Conservation (phyloP, 1,140 invertebrate genomes). For the Formica selysi region DNA sequence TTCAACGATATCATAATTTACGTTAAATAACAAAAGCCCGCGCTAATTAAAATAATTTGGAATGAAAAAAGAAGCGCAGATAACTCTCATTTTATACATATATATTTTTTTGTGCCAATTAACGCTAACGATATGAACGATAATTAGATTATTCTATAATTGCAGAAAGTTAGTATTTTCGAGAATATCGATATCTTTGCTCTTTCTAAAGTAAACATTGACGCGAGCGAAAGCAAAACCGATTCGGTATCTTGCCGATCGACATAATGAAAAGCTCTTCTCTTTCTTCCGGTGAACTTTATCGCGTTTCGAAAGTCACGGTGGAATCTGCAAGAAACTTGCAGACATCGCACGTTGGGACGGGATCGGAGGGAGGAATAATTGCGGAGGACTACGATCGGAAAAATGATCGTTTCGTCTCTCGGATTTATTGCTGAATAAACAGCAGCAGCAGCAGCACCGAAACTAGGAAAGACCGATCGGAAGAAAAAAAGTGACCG, state of each 20-base stretch:
- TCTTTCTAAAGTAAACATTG: not conserved
- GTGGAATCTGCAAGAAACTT: conserved; percentile 27
- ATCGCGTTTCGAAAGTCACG: conserved; percentile 33
- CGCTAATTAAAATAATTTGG: not conserved
- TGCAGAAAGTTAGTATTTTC: not conserved
- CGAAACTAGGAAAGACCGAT: conserved; percentile 46
- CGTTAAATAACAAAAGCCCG: not conserved
- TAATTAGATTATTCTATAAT: not conserved
- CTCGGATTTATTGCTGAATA: conserved; percentile 51
- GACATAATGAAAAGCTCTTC: conserved; percentile 35
- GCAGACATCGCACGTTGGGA: conserved; percentile 22
- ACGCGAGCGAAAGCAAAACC: not conserved
- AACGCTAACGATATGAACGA: not conserved
- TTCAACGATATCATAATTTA: not conserved
- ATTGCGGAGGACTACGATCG: conserved; percentile 35
- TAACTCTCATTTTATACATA: not conserved
- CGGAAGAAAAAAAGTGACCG: conserved; percentile 13
- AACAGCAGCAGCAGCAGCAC: conserved; percentile 26
- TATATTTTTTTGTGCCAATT: conserved; percentile 16
- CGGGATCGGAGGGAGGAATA: conserved; percentile 44
- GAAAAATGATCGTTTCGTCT: conserved; percentile 15
- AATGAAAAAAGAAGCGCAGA: not conserved
- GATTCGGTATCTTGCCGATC: conserved; percentile 24
- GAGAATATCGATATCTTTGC: not conserved
- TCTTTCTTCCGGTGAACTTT: not conserved